Evolutionary conservation across 2,888 invertebrate genomes (phyloP).

Genomic region (Lithosia quadra): DNA sequence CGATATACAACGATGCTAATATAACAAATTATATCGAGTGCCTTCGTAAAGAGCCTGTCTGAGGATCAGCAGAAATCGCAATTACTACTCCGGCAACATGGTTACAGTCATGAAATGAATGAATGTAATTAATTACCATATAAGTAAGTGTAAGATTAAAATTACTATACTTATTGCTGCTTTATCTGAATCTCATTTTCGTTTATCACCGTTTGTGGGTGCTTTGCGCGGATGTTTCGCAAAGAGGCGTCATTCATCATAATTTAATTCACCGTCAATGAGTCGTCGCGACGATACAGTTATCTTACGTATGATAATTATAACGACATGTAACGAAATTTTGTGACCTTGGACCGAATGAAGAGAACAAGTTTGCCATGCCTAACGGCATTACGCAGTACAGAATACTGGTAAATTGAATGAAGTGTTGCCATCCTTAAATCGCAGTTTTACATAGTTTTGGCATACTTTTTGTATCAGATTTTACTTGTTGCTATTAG

Average conservation of each 20-base stretch:
- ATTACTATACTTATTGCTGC: conserved; percentile 1
- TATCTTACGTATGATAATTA: conserved; percentile 27
- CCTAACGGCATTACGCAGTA: conserved; percentile 26
- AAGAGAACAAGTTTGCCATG: conserved; percentile 38
- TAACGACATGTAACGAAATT: conserved; percentile 40
- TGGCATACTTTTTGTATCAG: background rate
- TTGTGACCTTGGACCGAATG: conserved; percentile 45
- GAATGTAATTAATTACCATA: background rate
- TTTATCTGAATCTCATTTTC: conserved; percentile 24
- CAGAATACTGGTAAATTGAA: conserved; percentile 3
- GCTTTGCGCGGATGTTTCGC: conserved; percentile 21
- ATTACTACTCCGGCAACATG: background rate
- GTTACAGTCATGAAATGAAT: background rate
- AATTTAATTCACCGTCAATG: conserved; percentile 16
- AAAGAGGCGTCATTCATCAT: conserved; percentile 13
- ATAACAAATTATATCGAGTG: no score
- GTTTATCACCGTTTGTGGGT: conserved; percentile 21
- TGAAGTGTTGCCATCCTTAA: conserved; percentile 6
- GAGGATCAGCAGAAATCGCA: background rate
- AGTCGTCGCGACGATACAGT: conserved; percentile 21
- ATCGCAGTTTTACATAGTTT: background rate
- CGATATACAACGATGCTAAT: no score
- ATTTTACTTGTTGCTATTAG: no score
- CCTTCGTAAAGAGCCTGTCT: background rate
- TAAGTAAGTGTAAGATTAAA: background rate